These are phyloP conservation scores for Tethea ocularis DNA, from an alignment of 2,888 invertebrate genomes.

Conservation along the genomic window DNA sequence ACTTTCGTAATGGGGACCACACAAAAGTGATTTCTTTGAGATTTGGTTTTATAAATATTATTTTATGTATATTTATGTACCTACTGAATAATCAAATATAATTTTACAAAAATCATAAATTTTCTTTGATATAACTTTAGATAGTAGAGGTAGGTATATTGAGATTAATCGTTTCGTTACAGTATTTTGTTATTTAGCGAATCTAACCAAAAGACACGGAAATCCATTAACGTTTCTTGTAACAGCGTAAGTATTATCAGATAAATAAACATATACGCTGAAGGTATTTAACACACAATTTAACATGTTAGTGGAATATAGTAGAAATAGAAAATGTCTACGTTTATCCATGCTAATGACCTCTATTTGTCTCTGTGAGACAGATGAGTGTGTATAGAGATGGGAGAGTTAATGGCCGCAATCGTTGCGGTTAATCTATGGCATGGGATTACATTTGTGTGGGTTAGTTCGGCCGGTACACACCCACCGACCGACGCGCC, in stretches of 20 bases:
- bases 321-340: not conserved
- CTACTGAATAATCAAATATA: too few species aligned
- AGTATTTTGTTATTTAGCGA: too few species aligned
- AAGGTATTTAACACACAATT: not conserved
- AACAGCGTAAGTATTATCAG: too few species aligned
- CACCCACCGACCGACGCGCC: conserved; percentile 72
- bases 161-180: too few species aligned
- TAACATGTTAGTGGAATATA: not conserved
- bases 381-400: conserved; percentile 5
- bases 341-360: conserved; percentile 4
- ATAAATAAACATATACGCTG: too few species aligned
- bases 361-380: conserved; percentile 8
- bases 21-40: not conserved
- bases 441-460: conserved; percentile 46
- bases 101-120: too few species aligned
- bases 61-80: not conserved
- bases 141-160: too few species aligned
- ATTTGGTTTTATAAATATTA: not conserved
- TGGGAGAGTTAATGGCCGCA: conserved; percentile 6
- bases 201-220: too few species aligned
- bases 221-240: too few species aligned
- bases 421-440: conserved; percentile 50
- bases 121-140: too few species aligned
- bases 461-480: conserved; percentile 55
- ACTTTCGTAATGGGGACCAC: conserved; percentile 4